Conservation (phyloP, 1,140 invertebrate species). For the Drosophila eugracilis region DNA sequence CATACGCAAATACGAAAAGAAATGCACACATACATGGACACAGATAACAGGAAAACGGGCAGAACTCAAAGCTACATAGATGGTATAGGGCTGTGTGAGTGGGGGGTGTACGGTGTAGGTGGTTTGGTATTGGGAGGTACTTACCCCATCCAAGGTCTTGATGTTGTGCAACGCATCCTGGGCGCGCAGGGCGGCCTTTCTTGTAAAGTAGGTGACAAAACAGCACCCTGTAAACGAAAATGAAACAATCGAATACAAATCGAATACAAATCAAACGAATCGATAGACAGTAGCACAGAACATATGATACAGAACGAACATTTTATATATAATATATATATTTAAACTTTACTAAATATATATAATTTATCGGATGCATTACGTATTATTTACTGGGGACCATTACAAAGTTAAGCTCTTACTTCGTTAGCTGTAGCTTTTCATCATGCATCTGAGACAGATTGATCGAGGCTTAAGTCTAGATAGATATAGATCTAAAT, state of each 20-base stretch:
- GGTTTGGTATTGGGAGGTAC: slow-evolving; percentile 85
- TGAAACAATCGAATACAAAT: slow-evolving; percentile 82
- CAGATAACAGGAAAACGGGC: slow-evolving; percentile 57
- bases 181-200: slow-evolving; percentile 98
- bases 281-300: slow-evolving; percentile 67
- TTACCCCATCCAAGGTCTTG: slow-evolving; percentile 98
- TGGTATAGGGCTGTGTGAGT: slow-evolving; percentile 14
- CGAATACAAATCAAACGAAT: slow-evolving; percentile 69
- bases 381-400: slow-evolving; percentile 17
- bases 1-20: slow-evolving; percentile 38
- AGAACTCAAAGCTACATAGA: slow-evolving; percentile 58
- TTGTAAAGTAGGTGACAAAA: slow-evolving; percentile 99
- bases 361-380: slow-evolving; percentile 9
- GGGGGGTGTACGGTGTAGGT: not conserved
- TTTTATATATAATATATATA: too few relatives aligned
- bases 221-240: slow-evolving; percentile 99
- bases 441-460: slow-evolving; percentile 35
- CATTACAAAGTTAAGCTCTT: slow-evolving; percentile 22
- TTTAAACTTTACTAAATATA: slow-evolving; percentile 24
- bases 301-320: slow-evolving; percentile 60
- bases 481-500: slow-evolving; percentile 6
- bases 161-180: slow-evolving; percentile 99
- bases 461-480: slow-evolving; percentile 3
- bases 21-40: slow-evolving; percentile 37
- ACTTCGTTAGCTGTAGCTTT: not conserved